Evolutionary conservation across 2,113 vertebrate genomes (phyloP).

Genomic region (Hylia prasina): DNA sequence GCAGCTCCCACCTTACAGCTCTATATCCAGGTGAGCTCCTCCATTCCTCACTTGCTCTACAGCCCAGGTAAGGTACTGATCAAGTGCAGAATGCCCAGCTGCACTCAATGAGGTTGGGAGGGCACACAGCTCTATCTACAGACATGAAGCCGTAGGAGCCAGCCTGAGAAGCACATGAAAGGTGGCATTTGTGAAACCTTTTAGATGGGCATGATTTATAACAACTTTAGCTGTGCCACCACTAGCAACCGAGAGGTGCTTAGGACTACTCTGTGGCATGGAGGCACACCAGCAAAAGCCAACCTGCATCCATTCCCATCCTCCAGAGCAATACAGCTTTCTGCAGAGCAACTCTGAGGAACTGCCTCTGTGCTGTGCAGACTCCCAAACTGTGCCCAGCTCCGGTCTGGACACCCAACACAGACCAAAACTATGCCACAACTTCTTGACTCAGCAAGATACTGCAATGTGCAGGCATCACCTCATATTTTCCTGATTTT

Average conservation of each 20-base stretch:
- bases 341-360: background rate
- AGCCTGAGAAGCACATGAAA: background rate
- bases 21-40: background rate
- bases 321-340: background rate
- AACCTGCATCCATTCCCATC: background rate
- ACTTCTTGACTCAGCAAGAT: background rate
- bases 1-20: background rate
- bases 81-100: rapidly evolving
- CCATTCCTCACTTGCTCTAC: background rate
- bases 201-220: background rate
- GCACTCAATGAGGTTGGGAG: background rate
- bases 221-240: background rate
- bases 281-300: background rate
- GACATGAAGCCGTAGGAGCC: background rate
- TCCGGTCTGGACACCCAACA: background rate
- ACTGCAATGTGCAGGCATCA: background rate
- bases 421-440: background rate
- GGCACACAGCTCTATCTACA: background rate
- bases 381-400: background rate
- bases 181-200: rapidly evolving
- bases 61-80: background rate
- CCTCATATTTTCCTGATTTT: background rate
- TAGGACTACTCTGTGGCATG: background rate
- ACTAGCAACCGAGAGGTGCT: background rate
- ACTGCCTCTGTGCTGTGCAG: rapidly evolving